Base-by-base conservation (phyloP, 2,797 vertebrate species). In the Schizothorax lantsangensis region DNA sequence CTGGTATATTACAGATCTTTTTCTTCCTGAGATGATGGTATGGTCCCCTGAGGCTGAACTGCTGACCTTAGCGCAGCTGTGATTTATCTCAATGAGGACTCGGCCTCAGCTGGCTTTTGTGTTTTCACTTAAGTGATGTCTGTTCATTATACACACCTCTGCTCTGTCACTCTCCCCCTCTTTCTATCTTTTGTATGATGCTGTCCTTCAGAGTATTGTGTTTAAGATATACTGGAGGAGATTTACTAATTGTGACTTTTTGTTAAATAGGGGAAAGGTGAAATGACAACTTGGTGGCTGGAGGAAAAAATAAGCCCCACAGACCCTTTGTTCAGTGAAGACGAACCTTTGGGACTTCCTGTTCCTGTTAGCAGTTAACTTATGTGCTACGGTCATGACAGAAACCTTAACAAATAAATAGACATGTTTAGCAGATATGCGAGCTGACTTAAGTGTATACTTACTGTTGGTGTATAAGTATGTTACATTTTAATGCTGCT, bases 251-350 rank as follows among this genome's bases (percentile, higher is more conserved):
- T 81, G 71, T 17, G 59, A 73, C 14, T 86, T 52, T 89, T 88
- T 89, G 83, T 88, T 88, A 80, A 86, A 81, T 89, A 96, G 95
- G 95, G 94, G 11, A 96, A 96, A 92, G 94, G 95, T 33, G 94
- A 95, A n/a, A 96, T 96, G 95, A 95, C 91, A 52, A 95, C 95
- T 47, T 95, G 95, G 95, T 96, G 95, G 95, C 94, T 96, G 9
- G 94, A 96, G 54, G 92, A 94, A 59, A 96, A 95, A 88, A 91
- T 75, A 82, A 38, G 91, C 52, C 30, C 38, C 12, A 66, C 62
- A 15, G 90, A 94, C 49, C 92, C 84, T 21, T 85, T 93, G 66
- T 89, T 91, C 59, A 79, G 64, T 79, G 68, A 90, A 14, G 84
- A 88, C 54, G 90, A 92, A 77, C 82, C 88, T 52, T 89, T 71